Percentiles rank a stretch among this genome's conserved stretches.
phyloP scores from a whole-genome alignment of 2,797 vertebrate species.

The Phoebastria nigripes region DNA sequence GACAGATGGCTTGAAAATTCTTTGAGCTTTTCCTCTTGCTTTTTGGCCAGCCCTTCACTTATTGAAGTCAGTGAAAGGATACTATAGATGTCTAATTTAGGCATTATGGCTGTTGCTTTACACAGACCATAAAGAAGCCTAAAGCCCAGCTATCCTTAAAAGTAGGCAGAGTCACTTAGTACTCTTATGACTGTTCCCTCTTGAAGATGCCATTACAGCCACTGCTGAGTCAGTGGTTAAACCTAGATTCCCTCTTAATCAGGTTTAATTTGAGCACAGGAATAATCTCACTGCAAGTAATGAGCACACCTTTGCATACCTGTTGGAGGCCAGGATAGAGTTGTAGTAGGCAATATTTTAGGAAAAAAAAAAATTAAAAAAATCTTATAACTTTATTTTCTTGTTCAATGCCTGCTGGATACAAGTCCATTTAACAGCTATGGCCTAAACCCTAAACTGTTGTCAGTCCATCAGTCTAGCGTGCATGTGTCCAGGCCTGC shows the following conservation, averaged over 20 bases:
- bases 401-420: background rate
- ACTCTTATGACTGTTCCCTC: accelerated
- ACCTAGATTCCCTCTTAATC: background rate
- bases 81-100: background rate
- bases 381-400: background rate
- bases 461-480: background rate
- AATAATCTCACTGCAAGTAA: background rate
- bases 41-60: background rate
- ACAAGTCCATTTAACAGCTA: background rate
- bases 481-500: background rate
- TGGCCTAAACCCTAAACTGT: background rate
- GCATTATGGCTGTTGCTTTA: background rate
- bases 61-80: background rate
- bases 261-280: background rate
- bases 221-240: background rate
- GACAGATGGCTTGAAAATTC: background rate
- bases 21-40: background rate
- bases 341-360: background rate
- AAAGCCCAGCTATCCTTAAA: background rate
- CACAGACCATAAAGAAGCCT: background rate
- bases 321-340: background rate
- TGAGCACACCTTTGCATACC: background rate
- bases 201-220: background rate
- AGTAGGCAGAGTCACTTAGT: background rate
- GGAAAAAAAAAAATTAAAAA: background rate